Conservation (phyloP, 2,113 vertebrate genomes). For the Epinephelus moara region DNA sequence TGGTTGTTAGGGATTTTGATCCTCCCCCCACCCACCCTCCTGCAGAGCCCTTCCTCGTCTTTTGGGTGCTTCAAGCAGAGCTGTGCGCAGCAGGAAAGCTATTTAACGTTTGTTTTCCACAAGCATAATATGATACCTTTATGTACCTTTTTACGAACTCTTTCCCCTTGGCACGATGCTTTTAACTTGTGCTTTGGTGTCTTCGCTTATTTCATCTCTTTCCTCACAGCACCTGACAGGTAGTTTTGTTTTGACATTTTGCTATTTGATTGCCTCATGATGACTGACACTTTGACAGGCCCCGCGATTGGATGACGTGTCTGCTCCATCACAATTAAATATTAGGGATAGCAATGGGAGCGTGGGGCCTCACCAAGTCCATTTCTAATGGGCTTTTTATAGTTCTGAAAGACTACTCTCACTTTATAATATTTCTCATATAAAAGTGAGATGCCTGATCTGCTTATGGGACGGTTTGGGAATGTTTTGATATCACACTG, state of each 20-base stretch:
- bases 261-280: conserved; percentile 13
- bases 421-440: conserved; percentile 2
- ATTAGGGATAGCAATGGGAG: not conserved
- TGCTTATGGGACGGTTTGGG: not conserved
- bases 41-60: conserved; percentile 21
- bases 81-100: conserved; percentile 34
- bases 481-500: not conserved
- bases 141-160: not conserved
- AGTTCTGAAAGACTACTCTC: not conserved
- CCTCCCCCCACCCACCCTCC: not conserved
- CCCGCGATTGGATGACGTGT: conserved; percentile 30
- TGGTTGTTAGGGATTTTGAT: conserved; percentile 72
- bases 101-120: conserved; percentile 49
- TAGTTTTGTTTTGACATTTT: conserved; percentile 28
- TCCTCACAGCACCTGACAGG: conserved; percentile 6
- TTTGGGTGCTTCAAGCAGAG: conserved; percentile 36
- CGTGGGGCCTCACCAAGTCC: not conserved
- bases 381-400: not conserved
- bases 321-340: conserved; percentile 15
- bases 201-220: not conserved
- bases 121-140: conserved; percentile 19
- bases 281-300: conserved; percentile 44
- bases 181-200: conserved; percentile 1
- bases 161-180: not conserved
- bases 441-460: not conserved